A percentile compares a stretch with the other conserved stretches of the same genome.
phyloP scores from a whole-genome alignment of 2,797 vertebrate species.

The Squalus acanthias region DNA sequence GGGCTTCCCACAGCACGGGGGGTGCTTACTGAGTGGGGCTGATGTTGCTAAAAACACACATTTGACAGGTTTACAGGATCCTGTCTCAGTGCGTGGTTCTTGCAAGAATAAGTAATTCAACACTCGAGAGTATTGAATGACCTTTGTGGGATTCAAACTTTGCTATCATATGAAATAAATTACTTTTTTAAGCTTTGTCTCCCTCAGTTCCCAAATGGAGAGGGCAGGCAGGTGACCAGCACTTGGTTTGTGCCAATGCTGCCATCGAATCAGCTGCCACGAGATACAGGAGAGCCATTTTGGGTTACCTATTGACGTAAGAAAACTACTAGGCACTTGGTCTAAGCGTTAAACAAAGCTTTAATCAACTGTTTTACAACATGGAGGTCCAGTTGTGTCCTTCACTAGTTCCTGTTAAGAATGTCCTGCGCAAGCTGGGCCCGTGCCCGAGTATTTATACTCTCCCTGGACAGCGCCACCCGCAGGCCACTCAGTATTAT shows the following conservation, averaged over 20 bases:
- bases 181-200: background rate
- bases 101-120: background rate
- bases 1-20: background rate
- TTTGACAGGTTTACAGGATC: background rate
- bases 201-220: background rate
- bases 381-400: too few species aligned
- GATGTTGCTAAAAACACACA: background rate
- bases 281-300: background rate
- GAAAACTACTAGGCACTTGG: too few species aligned
- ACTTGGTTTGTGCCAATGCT: background rate
- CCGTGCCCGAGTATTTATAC: too few species aligned
- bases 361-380: too few species aligned
- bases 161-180: background rate
- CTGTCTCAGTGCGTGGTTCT: background rate
- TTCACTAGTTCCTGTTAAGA: too few species aligned
- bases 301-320: too few species aligned
- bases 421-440: too few species aligned
- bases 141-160: background rate
- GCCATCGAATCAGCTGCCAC: background rate
- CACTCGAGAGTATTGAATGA: background rate
- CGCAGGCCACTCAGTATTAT: too few species aligned
- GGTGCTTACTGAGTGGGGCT: background rate
- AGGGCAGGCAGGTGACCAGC: background rate
- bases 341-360: too few species aligned
- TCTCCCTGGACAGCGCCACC: too few species aligned